phyloP scores from a whole-genome alignment of 1,140 invertebrate species.

The Schlechtendalia chinensis region DNA sequence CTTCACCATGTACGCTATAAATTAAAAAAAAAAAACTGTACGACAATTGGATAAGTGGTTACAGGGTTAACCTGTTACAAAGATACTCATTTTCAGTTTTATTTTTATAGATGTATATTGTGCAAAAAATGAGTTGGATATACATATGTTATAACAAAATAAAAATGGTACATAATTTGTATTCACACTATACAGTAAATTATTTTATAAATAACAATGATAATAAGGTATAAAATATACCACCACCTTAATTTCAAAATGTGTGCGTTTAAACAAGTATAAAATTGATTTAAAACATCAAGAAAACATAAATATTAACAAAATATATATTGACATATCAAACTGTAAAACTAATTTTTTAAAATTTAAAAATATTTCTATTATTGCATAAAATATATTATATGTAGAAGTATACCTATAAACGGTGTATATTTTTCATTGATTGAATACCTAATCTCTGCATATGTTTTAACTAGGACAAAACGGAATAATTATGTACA shows the following conservation, averaged over 20 bases:
- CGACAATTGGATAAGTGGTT: too few relatives aligned
- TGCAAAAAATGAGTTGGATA: not conserved
- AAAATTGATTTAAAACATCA: not conserved
- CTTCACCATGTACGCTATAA: too few relatives aligned
- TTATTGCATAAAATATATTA: not conserved
- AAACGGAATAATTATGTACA: not conserved
- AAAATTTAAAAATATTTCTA: not conserved
- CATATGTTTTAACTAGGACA: not conserved
- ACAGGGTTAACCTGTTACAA: too few relatives aligned
- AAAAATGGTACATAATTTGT: not conserved
- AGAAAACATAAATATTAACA: not conserved
- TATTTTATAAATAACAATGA: conserved; percentile 2
- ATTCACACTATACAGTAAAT: not conserved
- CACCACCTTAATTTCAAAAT: not conserved
- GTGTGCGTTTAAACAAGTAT: not conserved
- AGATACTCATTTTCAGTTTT: too few relatives aligned
- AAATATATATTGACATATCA: not conserved
- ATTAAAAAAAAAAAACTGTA: too few relatives aligned
- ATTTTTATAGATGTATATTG: not conserved
- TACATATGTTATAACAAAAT: not conserved
- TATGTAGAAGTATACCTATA: not conserved
- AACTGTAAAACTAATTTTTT: not conserved
- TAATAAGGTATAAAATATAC: conserved; percentile 4
- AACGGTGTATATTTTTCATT: not conserved
- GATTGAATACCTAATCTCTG: not conserved